Conservation (phyloP, 2,888 invertebrate genomes). For the Tetropium fuscum region DNA sequence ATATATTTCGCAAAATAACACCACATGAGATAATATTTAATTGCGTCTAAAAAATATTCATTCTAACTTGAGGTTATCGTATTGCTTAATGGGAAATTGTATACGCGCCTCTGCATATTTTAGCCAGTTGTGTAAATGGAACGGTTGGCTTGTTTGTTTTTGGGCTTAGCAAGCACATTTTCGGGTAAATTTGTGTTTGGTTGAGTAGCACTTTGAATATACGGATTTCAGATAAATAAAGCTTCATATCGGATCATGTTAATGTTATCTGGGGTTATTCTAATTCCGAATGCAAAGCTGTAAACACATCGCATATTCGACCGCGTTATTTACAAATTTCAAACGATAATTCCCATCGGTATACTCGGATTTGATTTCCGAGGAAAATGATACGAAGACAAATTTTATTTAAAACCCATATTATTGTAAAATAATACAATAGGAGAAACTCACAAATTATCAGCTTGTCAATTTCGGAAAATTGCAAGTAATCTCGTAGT, state of each 20-base stretch:
- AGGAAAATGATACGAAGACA: too few species aligned
- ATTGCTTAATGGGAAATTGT: constrained; percentile 41
- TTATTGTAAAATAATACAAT: too few species aligned
- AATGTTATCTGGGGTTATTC: constrained; percentile 49
- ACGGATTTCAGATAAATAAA: constrained; percentile 53
- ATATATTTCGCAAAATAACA: too few species aligned
- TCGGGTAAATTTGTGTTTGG: constrained; percentile 53
- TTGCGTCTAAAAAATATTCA: background rate
- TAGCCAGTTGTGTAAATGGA: constrained; percentile 50
- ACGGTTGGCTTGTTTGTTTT: constrained; percentile 53
- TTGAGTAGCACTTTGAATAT: constrained; percentile 51
- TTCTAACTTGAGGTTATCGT: constrained; percentile 14
- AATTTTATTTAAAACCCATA: background rate
- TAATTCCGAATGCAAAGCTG: constrained; percentile 35
- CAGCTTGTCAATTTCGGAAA: too few species aligned
- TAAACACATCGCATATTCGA: constrained; percentile 22
- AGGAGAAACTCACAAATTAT: too few species aligned
- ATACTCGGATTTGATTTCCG: too few species aligned
- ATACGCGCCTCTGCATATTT: constrained; percentile 53
- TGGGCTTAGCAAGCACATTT: constrained; percentile 54
- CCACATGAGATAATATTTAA: background rate
- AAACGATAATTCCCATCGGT: constrained; percentile 4
- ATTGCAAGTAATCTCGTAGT: too few species aligned
- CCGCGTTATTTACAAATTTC: constrained; percentile 25
- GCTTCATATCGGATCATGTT: constrained; percentile 49